These are phyloP conservation scores for Lucinisca nassula DNA, from an alignment of 2,888 invertebrate species.

Conservation along the genomic window DNA sequence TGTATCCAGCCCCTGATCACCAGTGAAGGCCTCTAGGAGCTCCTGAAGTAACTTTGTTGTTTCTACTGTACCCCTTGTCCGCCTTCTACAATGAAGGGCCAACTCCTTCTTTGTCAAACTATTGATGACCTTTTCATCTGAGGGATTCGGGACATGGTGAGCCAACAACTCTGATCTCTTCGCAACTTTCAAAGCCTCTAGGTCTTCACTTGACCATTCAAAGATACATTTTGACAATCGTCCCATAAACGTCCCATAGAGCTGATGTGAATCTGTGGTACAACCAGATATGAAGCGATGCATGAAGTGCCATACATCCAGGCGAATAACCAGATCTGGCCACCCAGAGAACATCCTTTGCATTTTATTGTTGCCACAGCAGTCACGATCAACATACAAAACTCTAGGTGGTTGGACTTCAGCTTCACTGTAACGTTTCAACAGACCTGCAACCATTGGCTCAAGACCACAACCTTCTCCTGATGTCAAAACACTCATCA, in stretches of 20 bases:
- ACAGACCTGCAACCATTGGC: constrained; percentile 40
- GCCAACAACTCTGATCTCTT: constrained; percentile 55
- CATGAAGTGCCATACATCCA: constrained; percentile 77
- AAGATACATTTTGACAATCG: constrained; percentile 58
- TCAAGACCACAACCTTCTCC: constrained; percentile 59
- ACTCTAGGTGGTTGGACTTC: constrained; percentile 57
- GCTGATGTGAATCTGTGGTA: constrained; percentile 66
- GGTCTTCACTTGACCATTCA: constrained; percentile 28
- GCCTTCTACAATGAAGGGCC: constrained; percentile 60
- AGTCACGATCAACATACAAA: constrained; percentile 72
- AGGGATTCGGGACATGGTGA: constrained; percentile 9
- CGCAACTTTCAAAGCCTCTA: constrained; percentile 35
- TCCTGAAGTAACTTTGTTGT: constrained; percentile 38
- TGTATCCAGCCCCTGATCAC: constrained; percentile 31
- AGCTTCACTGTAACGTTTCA: constrained; percentile 52
- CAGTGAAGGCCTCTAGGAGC: constrained; percentile 34
- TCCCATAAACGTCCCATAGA: constrained; percentile 70
- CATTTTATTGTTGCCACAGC: constrained; percentile 49
- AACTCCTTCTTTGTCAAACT: constrained; percentile 60
- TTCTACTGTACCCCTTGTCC: constrained; percentile 62
- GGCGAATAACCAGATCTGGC: constrained; percentile 37
- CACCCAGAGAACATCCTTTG: constrained; percentile 25
- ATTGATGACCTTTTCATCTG: constrained; percentile 35
- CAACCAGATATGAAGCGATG: constrained; percentile 47
- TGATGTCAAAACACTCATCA: constrained; percentile 71